phyloP scores from a whole-genome alignment of 2,113 vertebrate genomes.

The Chroicocephalus ridibundus region DNA sequence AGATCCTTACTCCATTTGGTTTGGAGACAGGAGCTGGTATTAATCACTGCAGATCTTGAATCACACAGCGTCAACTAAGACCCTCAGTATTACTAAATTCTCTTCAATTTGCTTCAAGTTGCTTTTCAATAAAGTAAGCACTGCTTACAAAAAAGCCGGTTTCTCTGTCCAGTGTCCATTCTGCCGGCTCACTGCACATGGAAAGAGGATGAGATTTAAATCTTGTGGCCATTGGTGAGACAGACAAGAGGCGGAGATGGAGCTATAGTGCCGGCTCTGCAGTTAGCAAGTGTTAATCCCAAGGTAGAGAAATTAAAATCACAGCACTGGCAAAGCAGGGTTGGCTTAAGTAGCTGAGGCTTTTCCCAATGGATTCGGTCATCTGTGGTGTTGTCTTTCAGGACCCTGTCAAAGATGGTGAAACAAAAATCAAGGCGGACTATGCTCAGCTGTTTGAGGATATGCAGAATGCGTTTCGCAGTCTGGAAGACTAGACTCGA shows the following conservation, averaged over 20 bases:
- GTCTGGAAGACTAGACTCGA: constrained; percentile 87
- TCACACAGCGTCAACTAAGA: neutral
- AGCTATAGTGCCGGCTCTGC: neutral
- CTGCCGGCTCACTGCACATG: neutral
- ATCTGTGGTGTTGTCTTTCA: constrained; percentile 49
- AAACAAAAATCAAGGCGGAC: constrained; percentile 92
- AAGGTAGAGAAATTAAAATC: neutral
- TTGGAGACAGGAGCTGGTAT: neutral
- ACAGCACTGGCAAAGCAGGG: neutral
- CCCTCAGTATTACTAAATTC: neutral
- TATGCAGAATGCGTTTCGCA: constrained; percentile 97
- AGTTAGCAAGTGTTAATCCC: neutral
- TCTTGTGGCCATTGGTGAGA: neutral
- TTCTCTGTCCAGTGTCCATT: neutral
- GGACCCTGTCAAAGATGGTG: constrained; percentile 96
- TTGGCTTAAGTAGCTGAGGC: neutral
- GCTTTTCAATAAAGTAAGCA: neutral
- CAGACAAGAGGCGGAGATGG: neutral
- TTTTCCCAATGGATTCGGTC: neutral
- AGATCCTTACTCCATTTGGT: neutral
- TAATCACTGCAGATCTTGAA: neutral
- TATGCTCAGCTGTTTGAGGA: constrained; percentile 93
- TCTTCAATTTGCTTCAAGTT: neutral
- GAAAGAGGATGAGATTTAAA: neutral
- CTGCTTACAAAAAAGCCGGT: neutral